Conservation (phyloP, 2,113 vertebrate species). For the Triplophysa dalaica region DNA sequence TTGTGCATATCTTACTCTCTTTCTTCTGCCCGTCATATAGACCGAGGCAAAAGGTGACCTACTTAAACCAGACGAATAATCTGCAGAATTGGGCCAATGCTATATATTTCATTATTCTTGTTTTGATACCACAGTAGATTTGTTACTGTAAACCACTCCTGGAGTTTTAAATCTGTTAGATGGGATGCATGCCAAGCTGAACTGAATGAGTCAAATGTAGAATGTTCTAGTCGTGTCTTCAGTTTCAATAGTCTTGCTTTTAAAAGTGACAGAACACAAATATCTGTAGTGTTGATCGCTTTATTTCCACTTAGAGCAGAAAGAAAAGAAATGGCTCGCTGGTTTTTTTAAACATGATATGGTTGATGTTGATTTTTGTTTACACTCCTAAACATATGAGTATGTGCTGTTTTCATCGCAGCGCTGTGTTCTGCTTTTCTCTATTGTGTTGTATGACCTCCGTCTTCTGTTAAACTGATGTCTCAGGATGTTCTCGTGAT, state of each 20-base stretch:
- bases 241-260: neutral
- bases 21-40: conserved; percentile 55
- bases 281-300: neutral
- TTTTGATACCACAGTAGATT: conserved; percentile 51
- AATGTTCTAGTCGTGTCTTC: neutral
- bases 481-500: neutral
- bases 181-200: neutral
- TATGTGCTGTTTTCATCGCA: neutral
- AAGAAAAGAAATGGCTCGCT: too few relatives aligned
- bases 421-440: neutral
- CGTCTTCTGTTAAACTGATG: neutral
- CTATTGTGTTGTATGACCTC: too few relatives aligned
- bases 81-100: conserved; percentile 69
- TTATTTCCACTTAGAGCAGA: neutral
- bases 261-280: neutral
- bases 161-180: conserved; percentile 22
- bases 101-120: conserved; percentile 65
- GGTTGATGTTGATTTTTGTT: neutral
- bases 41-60: conserved; percentile 65
- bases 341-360: neutral
- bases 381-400: neutral
- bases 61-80: conserved; percentile 72
- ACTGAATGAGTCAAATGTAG: neutral
- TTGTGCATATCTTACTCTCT: conserved; percentile 47
- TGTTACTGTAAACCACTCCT: neutral